Conservation (phyloP, 1,140 invertebrate genomes). For the Musca vetustissima region DNA sequence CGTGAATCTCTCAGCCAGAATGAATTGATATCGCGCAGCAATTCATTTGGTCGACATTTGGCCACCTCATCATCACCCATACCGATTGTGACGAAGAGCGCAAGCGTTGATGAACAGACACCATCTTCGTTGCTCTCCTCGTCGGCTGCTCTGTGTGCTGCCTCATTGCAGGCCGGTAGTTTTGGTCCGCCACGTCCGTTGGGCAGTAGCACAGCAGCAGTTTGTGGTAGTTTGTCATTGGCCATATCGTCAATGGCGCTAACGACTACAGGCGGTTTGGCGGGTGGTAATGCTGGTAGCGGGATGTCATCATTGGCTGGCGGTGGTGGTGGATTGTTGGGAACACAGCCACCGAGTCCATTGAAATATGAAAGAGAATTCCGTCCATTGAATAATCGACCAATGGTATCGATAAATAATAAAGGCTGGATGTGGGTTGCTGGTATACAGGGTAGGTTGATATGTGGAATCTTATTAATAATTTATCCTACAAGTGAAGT, state of each 20-base stretch:
- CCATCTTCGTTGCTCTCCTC: conserved; percentile 21
- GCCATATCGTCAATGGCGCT: conserved; percentile 44
- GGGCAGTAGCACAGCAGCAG: conserved; percentile 50
- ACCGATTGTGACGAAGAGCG: conserved; percentile 54
- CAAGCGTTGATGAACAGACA: conserved; percentile 52
- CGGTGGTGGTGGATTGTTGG: neutral
- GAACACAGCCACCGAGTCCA: conserved; percentile 50
- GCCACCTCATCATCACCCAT: conserved; percentile 52
- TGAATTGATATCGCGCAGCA: conserved; percentile 51
- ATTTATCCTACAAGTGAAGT: too few relatives aligned
- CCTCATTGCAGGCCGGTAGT: conserved; percentile 32
- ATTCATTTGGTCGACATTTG: conserved; percentile 52
- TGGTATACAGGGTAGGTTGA: conserved; percentile 66
- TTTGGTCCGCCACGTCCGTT: conserved; percentile 36
- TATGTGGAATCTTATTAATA: too few relatives aligned
- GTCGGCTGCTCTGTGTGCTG: conserved; percentile 27
- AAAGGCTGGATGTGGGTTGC: conserved; percentile 82
- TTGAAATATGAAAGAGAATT: conserved; percentile 52
- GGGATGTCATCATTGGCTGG: conserved; percentile 22
- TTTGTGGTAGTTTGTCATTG: conserved; percentile 52
- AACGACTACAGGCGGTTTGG: conserved; percentile 36
- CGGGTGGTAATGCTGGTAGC: conserved; percentile 28
- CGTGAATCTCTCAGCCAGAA: conserved; percentile 52
- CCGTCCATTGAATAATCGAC: conserved; percentile 55
- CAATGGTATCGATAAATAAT: conserved; percentile 64